Evolutionary conservation across 92 coral and sea anemone species (phyloP).

Genomic region (Muricea muricata): DNA sequence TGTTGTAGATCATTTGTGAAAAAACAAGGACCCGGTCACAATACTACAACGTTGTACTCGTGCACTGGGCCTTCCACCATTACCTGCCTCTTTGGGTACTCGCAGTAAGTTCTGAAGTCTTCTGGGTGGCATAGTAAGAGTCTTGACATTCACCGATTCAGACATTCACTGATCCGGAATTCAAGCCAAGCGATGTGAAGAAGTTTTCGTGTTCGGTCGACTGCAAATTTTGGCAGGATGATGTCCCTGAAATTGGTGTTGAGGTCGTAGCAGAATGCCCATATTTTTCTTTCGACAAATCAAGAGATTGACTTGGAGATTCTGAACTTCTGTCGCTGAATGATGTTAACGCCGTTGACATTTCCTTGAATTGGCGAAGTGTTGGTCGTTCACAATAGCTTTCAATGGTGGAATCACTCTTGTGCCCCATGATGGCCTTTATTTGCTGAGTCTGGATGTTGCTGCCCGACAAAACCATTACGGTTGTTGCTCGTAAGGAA

Average conservation of each 20-base stretch:
- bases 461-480: slow-evolving; percentile 42
- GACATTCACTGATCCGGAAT: not conserved
- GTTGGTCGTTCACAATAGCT: slow-evolving; percentile 66
- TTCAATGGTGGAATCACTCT: slow-evolving; percentile 57
- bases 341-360: slow-evolving; percentile 55
- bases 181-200: slow-evolving; percentile 10
- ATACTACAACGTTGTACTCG: no score
- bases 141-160: no score
- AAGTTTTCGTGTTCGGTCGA: not conserved
- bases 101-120: no score
- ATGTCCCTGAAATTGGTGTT: not conserved
- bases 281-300: not conserved
- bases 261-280: not conserved
- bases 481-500: slow-evolving; percentile 62
- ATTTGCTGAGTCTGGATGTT: slow-evolving; percentile 59
- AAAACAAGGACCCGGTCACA: no score
- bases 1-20: no score
- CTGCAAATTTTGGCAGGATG: not conserved
- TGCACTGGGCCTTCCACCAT: no score
- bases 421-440: slow-evolving; percentile 67
- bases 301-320: not conserved
- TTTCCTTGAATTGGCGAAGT: slow-evolving; percentile 49
- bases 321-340: slow-evolving; percentile 41
- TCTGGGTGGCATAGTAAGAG: no score
- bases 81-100: no score